Base-by-base conservation (phyloP, 2,797 vertebrate species). In the Alectoris magna region DNA sequence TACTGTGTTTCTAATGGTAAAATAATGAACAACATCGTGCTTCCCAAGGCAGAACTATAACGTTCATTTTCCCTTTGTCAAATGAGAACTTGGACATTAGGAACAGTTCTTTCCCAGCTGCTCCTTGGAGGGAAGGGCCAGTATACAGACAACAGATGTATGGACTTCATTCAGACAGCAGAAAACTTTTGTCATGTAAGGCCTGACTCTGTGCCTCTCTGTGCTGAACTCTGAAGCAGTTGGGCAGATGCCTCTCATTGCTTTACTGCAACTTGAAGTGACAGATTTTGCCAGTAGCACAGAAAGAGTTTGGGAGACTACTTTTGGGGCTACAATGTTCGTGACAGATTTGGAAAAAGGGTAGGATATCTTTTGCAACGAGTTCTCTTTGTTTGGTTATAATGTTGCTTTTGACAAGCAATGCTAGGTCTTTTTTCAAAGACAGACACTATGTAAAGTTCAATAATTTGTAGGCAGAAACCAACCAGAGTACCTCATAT, bases 11-110 rank as follows among this genome's bases (percentile, higher is more conserved):
- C 55, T 90, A 82, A 91, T 68, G 41, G 34, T 72, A 76, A 94
- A 90, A 90, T 91, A 95, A 95, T 79, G 85, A 84, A 78, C 44
- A 93, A 87, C 26, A 62, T 81, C 81, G 86, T 55, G 44, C 23
- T 90, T 95, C 85, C 87, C 76, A 74, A 60, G 85, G 56, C 85
- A 89, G 88, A 91, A 88, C 89, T 84, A 55, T 44, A 46, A 38
- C 27, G 39, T 60, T 88, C 23, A 34, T 87, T 94, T 93, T 93
- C 66, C 36, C 64, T 94, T 92, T 88, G 64, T 85, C 70, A 84
- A 91, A 87, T 43, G 46, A 83, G 66, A 91, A 62, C 12, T 4
- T 34, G 78, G 44, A 19, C 79, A 43, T 87, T 78, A 95, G 70
- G 58, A 86, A 12, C 26, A 76, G 31, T 23, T n/a, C 5, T 92